These are phyloP conservation scores for Volucella zonaria DNA, from an alignment of 2,888 invertebrate species.

Conservation along the genomic window DNA sequence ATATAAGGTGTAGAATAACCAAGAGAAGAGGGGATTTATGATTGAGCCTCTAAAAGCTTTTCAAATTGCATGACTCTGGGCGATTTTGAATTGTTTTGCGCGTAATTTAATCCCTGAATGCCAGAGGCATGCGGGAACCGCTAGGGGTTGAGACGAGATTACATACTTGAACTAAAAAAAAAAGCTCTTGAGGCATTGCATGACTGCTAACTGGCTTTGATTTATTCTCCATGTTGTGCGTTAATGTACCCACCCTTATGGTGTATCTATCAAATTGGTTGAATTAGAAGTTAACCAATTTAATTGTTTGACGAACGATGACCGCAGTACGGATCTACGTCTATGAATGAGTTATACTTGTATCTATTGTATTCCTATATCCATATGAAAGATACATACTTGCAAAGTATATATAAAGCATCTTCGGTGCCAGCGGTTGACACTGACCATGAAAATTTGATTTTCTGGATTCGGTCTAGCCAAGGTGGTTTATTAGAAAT, in stretches of 20 bases:
- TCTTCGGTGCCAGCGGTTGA: no score
- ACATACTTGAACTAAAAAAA: no score
- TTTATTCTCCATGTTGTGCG: slow-evolving; percentile 3
- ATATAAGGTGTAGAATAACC: no score
- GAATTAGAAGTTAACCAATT: slow-evolving; percentile 33
- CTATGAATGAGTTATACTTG: slow-evolving; percentile 3
- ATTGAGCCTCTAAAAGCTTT: no score
- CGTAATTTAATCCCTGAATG: no score
- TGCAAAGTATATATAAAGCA: no score
- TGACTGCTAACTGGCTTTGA: slow-evolving; percentile 20
- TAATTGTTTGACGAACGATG: background rate
- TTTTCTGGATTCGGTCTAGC: background rate
- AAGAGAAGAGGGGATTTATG: no score
- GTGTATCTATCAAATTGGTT: slow-evolving; percentile 42
- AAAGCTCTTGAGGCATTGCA: slow-evolving; percentile 29
- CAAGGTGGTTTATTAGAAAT: slow-evolving; percentile 8
- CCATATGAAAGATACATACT: no score
- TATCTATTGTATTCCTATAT: background rate
- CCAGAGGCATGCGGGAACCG: background rate
- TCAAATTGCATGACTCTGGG: no score
- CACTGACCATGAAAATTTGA: no score
- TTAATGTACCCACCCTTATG: slow-evolving; percentile 41
- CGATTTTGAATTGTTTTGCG: no score
- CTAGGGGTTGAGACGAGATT: background rate
- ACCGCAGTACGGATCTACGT: background rate